Conservation (phyloP, 2,797 vertebrate genomes). For the Kryptolebias ocellatus region DNA sequence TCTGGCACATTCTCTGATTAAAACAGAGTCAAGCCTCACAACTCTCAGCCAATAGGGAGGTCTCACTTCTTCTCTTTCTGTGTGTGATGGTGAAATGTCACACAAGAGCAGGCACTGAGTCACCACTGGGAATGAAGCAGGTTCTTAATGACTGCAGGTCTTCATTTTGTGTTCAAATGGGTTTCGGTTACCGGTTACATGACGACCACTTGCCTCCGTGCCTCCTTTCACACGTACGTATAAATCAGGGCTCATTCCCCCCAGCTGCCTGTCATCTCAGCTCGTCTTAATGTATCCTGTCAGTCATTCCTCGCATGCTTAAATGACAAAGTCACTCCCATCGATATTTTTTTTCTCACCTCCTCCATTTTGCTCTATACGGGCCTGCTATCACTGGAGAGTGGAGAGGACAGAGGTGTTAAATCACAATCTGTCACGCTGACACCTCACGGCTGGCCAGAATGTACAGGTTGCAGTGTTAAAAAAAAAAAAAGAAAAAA, state of each 20-base stretch:
- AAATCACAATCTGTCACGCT: constrained; percentile 67
- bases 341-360: constrained; percentile 15
- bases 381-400: constrained; percentile 52
- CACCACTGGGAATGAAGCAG: constrained; percentile 27
- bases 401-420: constrained; percentile 67
- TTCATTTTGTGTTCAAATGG: constrained; percentile 33
- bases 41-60: constrained; percentile 14
- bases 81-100: constrained; percentile 46
- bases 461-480: constrained; percentile 39
- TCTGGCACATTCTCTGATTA: constrained; percentile 21
- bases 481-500: constrained; percentile 1
- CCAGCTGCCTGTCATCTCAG: not conserved
- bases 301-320: constrained; percentile 46
- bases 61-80: constrained; percentile 16
- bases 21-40: constrained; percentile 37
- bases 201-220: constrained; percentile 1
- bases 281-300: constrained; percentile 37
- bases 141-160: constrained; percentile 2
- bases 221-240: constrained; percentile 20
- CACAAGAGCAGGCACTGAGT: constrained; percentile 34
- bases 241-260: constrained; percentile 6
- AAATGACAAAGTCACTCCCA: constrained; percentile 12
- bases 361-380: constrained; percentile 40
- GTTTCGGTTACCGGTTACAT: not conserved
- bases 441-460: constrained; percentile 29